Base-by-base conservation (phyloP, 1,140 invertebrate species). In the Neuroterus valhalla region DNA sequence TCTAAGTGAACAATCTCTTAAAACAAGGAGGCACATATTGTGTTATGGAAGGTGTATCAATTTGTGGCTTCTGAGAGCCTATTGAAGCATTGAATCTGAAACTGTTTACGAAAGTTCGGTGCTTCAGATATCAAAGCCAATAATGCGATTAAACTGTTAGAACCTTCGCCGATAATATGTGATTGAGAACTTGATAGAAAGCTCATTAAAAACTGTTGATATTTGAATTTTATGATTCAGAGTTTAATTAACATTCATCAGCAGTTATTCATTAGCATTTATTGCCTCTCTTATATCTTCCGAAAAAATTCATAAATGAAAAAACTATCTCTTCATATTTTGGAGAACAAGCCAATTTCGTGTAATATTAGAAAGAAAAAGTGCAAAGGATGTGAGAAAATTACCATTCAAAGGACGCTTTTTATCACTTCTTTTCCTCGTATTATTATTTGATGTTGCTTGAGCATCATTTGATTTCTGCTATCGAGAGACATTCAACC, bases 141-240 rank as follows among this genome's bases (percentile, higher is more conserved):
- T 55, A 55, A 55, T 15, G 15, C 15, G 52, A 26, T 14, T 55
- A 55, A 26, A 55, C 26, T 55, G 52, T 55, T 55, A 55, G 52
- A 55, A 50, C 21, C 11, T 55, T 55, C 23, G 52, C 12, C 23
- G 52, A 14, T 14, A 31, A 26, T 26, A 31, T 14, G 6, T 14
- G 23, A 31, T 55, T 55, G 4, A 23, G 26, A 55, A 23, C 23
- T 55, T 55, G 23, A 23, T 55, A 55, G 52, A 12, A 14, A 55
- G 19, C 52, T 26, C 52, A 55, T 55, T 55, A 55, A 26, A 55
- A 55, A 55, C 12, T 23, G 23, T 55, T 26, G 21, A 55, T 8
- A 38, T 38, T 38, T 38, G 10, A 38, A 38, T 38, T 38, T 5
- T 38, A 38, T 38, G 8, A 38, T 38, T 38, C 31, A 38, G 10